A percentile compares a stretch with the other conserved stretches of the same genome.
Evolutionary conservation across 2,888 invertebrate genomes (phyloP).

Genomic region (Pardosa pseudoannulata): DNA sequence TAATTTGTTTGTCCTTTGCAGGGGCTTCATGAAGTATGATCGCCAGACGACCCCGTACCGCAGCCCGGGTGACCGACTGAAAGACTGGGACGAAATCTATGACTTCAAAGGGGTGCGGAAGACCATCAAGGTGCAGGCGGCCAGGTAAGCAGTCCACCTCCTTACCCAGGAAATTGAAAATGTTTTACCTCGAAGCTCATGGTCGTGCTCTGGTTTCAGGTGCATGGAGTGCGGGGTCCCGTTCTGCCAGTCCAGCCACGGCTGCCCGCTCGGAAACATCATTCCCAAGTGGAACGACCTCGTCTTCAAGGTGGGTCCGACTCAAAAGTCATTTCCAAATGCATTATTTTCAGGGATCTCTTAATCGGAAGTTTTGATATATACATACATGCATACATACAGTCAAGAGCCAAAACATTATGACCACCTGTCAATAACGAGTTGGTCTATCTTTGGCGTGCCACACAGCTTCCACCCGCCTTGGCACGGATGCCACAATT

Average conservation of each 20-base stretch:
- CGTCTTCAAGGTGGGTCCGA: conserved; percentile 83
- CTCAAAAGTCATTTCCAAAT: no score
- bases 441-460: no score
- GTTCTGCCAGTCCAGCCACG: conserved; percentile 95
- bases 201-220: conserved; percentile 75
- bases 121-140: conserved; percentile 92
- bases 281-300: conserved; percentile 99
- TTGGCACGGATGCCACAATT: no score
- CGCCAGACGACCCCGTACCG: conserved; percentile 92
- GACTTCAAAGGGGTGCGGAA: conserved; percentile 88
- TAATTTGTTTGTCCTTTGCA: no score
- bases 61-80: conserved; percentile 87
- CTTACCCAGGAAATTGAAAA: neutral
- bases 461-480: no score
- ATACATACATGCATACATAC: no score
- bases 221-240: conserved; percentile 99
- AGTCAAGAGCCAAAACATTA: no score
- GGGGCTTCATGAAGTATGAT: conserved; percentile 97
- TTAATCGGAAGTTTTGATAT: no score
- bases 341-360: no score
- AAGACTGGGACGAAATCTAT: conserved; percentile 99
- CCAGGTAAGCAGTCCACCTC: conserved; percentile 80
- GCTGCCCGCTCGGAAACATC: conserved; percentile 98
- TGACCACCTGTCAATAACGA: no score
- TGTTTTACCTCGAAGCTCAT: neutral